These are phyloP conservation scores for Oasisia sp. DNA, from an alignment of 2,888 invertebrate species.

Conservation along the genomic window DNA sequence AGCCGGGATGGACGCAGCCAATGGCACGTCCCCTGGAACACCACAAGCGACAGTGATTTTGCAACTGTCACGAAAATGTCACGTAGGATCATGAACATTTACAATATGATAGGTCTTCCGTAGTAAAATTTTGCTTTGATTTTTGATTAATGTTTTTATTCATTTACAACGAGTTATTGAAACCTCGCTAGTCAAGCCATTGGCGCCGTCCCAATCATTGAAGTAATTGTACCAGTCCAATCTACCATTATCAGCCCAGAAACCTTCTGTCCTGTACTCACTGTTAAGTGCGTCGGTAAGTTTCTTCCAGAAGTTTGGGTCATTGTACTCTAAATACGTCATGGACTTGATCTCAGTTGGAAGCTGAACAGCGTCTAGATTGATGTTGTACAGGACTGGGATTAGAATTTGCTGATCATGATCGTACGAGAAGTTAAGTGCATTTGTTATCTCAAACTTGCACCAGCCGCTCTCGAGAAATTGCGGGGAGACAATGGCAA, in stretches of 20 bases:
- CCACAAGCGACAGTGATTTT: no score
- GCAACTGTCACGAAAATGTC: neutral
- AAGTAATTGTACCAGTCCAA: no score
- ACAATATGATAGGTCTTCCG: no score
- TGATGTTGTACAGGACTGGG: slow-evolving; percentile 14
- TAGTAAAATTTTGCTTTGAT: no score
- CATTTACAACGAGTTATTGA: no score
- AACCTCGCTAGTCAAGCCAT: no score
- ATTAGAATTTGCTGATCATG: neutral
- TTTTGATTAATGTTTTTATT: no score
- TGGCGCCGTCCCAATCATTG: no score
- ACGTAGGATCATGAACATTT: no score
- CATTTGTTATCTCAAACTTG: slow-evolving; percentile 17
- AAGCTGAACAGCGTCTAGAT: neutral
- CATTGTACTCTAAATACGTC: neutral
- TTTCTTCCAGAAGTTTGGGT: neutral
- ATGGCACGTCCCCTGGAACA: slow-evolving; percentile 27
- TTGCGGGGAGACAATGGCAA: neutral
- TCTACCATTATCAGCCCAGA: no score
- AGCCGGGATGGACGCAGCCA: slow-evolving; percentile 31
- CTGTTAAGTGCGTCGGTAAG: neutral
- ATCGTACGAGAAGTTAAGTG: no score
- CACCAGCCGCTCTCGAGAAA: slow-evolving; percentile 24
- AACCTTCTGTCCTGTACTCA: no score
- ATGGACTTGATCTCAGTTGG: neutral